Conservation (phyloP, 64 coral and sea anemone species). For the Montipora foliosa region DNA sequence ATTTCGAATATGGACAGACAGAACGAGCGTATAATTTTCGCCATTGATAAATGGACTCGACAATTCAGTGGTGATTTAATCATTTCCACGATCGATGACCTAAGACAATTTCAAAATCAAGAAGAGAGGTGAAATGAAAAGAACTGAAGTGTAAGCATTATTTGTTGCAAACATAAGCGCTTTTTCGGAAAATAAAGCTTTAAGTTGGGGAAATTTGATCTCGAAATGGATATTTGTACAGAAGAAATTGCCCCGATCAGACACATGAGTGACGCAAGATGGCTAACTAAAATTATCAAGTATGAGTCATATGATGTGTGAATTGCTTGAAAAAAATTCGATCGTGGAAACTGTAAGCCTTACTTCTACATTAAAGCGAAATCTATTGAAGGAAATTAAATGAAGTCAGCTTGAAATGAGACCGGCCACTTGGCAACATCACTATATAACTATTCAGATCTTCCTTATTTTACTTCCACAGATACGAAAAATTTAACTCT, state of each 20-base stretch:
- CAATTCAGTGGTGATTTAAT: not conserved
- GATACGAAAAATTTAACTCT: not conserved
- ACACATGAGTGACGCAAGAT: not conserved
- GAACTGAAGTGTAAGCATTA: constrained; percentile 6
- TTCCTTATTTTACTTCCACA: not conserved
- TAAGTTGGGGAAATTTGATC: constrained; percentile 14
- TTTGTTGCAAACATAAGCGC: not conserved
- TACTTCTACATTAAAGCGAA: not conserved
- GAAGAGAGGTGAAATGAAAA: not conserved
- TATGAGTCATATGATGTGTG: not conserved
- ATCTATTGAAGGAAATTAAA: not conserved
- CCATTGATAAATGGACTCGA: not conserved
- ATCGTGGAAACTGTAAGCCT: not conserved
- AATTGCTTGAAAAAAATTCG: not conserved
- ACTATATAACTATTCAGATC: not conserved
- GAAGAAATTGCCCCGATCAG: not conserved
- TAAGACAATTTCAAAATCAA: constrained; percentile 19
- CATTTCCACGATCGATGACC: not conserved
- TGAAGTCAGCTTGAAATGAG: no score
- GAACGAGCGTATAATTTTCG: not conserved
- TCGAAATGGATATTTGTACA: not conserved
- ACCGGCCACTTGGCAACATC: not conserved
- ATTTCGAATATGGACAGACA: not conserved
- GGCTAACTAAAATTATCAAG: not conserved
- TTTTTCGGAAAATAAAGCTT: not conserved